A percentile compares a stretch with the other conserved stretches of the same genome.
Conservation (phyloP, 1,140 invertebrate genomes). For the Proctacanthus coquilletti region DNA sequence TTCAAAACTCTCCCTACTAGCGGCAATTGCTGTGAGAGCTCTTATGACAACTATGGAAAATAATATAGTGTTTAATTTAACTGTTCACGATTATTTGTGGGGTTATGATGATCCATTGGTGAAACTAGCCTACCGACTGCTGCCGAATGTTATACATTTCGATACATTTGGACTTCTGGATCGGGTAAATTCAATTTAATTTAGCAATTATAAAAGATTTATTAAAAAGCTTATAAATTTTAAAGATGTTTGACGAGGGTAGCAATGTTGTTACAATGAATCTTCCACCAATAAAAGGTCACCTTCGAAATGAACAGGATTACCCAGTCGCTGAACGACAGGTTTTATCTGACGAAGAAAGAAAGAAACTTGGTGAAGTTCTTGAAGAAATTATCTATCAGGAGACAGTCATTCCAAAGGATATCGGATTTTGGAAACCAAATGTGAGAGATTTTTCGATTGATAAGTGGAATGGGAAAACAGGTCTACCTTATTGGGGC, state of each 20-base stretch:
- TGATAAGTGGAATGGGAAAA: constrained; percentile 38
- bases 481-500: constrained; percentile 43
- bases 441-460: constrained; percentile 30
- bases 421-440: background rate
- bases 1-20: constrained; percentile 16
- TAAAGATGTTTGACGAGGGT: constrained; percentile 43
- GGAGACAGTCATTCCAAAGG: background rate
- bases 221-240: constrained; percentile 5
- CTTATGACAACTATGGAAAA: constrained; percentile 50
- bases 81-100: constrained; percentile 64
- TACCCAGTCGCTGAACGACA: background rate
- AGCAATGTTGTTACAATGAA: constrained; percentile 37
- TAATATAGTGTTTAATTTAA: no score
- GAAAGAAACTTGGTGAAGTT: background rate
- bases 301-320: constrained; percentile 2
- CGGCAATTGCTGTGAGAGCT: constrained; percentile 39
- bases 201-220: constrained; percentile 1
- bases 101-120: constrained; percentile 70
- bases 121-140: constrained; percentile 43
- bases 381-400: background rate
- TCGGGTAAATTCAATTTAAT: constrained; percentile 41
- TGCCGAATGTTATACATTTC: constrained; percentile 60
- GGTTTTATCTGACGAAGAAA: background rate
- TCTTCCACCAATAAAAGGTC: constrained; percentile 13
- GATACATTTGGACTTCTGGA: constrained; percentile 64